Conservation (phyloP, 2,797 vertebrate species). For the Helicolenus hilgendorfi region DNA sequence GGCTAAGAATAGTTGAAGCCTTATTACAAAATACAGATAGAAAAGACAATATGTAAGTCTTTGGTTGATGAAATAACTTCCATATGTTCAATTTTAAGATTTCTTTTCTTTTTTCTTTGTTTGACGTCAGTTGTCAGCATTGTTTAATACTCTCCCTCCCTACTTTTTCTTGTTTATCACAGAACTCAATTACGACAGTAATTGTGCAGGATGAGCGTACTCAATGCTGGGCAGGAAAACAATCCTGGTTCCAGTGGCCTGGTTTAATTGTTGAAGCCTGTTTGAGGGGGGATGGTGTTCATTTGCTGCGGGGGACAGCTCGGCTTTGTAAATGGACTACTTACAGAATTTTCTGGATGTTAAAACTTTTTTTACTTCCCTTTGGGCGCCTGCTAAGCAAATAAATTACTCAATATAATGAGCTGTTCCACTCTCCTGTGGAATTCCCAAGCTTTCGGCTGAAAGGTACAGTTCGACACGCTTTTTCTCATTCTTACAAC, state of each 20-base stretch:
- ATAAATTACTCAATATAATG: constrained; percentile 87
- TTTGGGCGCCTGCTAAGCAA: constrained; percentile 80
- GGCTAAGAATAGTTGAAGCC: not conserved
- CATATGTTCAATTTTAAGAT: not conserved
- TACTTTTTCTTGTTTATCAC: constrained; percentile 28
- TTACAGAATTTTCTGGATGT: constrained; percentile 85
- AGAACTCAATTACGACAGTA: constrained; percentile 47
- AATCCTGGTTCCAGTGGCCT: constrained; percentile 66
- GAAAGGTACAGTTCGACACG: constrained; percentile 75
- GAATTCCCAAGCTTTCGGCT: constrained; percentile 72
- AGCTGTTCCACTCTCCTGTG: constrained; percentile 70
- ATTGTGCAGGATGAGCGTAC: constrained; percentile 56
- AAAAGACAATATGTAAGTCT: not conserved
- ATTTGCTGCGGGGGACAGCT: constrained; percentile 78
- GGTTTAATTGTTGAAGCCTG: constrained; percentile 71
- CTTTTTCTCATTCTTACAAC: constrained; percentile 60
- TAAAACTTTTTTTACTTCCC: constrained; percentile 79
- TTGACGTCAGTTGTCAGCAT: not conserved
- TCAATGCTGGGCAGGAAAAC: constrained; percentile 65
- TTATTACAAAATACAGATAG: not conserved
- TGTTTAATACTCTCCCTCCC: constrained; percentile 6
- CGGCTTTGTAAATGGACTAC: constrained; percentile 83
- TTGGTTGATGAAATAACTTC: not conserved
- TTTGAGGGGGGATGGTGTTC: constrained; percentile 56
- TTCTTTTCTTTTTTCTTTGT: not conserved